Evolutionary conservation across 2,113 vertebrate genomes (phyloP).

Genomic region (Orientallactaga bullata): DNA sequence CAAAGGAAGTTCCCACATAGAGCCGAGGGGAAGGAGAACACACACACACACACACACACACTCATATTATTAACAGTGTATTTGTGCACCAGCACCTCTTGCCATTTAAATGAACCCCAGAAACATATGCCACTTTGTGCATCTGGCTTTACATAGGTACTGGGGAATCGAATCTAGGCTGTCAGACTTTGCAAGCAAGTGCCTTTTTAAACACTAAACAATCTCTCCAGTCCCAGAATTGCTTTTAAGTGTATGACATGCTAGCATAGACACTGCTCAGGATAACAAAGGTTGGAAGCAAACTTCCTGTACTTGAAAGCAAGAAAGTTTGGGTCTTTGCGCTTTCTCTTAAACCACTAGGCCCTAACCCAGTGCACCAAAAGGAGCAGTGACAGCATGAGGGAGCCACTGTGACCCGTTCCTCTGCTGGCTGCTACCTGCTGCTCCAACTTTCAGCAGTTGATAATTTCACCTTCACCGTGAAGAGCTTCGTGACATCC

Average conservation of each 20-base stretch:
- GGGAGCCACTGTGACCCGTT: not conserved
- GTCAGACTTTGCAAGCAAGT: too few relatives aligned
- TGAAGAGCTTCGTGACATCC: not conserved
- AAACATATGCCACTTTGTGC: too few relatives aligned
- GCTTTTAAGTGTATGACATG: not conserved
- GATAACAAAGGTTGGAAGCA: not conserved
- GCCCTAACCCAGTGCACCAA: not conserved
- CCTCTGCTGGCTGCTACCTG: not conserved
- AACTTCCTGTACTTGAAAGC: conserved; percentile 51
- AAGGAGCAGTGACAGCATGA: not conserved
- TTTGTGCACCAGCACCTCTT: too few relatives aligned
- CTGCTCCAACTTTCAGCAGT: not conserved
- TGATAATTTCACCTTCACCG: conserved; percentile 1
- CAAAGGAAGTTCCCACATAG: not conserved
- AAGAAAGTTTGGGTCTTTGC: not conserved
- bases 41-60: too few relatives aligned
- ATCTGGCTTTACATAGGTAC: too few relatives aligned
- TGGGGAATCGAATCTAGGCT: too few relatives aligned
- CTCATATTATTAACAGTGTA: too few relatives aligned
- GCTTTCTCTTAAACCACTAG: conserved; percentile 15
- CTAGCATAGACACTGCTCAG: not conserved
- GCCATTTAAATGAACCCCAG: too few relatives aligned
- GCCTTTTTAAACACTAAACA: too few relatives aligned
- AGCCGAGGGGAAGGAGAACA: not conserved
- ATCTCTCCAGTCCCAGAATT: not conserved